Conservation (phyloP, 2,888 invertebrate species). For the Stenchaetothrips biformis region DNA sequence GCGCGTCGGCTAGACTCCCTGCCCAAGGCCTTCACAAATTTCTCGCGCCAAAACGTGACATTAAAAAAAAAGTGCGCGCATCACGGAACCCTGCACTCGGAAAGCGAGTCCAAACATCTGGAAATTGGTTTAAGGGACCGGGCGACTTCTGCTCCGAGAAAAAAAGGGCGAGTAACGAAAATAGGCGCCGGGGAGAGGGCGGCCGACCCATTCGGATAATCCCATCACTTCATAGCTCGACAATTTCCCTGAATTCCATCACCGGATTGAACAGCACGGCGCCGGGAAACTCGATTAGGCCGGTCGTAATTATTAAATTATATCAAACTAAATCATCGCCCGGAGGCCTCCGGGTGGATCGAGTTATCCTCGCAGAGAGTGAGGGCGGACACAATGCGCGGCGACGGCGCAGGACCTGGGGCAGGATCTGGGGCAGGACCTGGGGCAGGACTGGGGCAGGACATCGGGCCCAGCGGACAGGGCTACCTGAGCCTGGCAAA, state of each 20-base stretch:
- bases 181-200: too few species aligned
- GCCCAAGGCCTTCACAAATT: neutral
- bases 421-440: too few species aligned
- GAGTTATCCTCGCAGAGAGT: neutral
- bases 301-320: slow-evolving; percentile 12
- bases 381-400: neutral
- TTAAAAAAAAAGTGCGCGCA: too few species aligned
- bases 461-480: too few species aligned
- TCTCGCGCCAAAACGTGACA: too few species aligned
- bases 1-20: neutral
- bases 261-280: neutral
- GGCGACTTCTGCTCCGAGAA: too few species aligned
- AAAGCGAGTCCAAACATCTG: too few species aligned
- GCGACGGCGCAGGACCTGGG: too few species aligned
- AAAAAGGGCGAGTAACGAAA: too few species aligned
- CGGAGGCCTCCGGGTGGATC: neutral
- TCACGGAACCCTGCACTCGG: too few species aligned
- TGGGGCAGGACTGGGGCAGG: too few species aligned
- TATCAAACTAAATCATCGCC: slow-evolving; percentile 16
- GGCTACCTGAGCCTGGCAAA: neutral
- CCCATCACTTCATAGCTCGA: slow-evolving; percentile 4
- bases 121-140: too few species aligned
- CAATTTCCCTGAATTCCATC: slow-evolving; percentile 13
- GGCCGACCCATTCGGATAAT: neutral
- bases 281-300: neutral